Evolutionary conservation across 1,140 invertebrate species (phyloP).

Genomic region (Leptopilina boulardi): DNA sequence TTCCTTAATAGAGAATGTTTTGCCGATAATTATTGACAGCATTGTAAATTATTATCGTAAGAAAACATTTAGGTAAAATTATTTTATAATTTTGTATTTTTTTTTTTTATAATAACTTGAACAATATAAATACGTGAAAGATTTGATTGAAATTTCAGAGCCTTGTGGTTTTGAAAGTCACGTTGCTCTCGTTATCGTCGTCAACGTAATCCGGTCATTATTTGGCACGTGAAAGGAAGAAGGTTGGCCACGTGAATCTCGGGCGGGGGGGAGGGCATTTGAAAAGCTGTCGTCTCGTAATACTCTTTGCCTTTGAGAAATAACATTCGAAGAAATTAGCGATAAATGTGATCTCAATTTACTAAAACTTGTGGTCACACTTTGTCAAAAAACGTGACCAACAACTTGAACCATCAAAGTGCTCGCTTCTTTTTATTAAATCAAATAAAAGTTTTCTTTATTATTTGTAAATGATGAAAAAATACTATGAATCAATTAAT

Average conservation of each 20-base stretch:
- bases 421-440: background rate
- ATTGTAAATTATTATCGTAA: too few relatives aligned
- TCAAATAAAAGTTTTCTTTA: too few relatives aligned
- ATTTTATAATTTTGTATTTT: too few relatives aligned
- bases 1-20: too few relatives aligned
- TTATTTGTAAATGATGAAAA: too few relatives aligned
- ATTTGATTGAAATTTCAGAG: background rate
- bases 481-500: too few relatives aligned
- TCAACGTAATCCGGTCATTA: constrained; percentile 58
- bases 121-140: constrained; percentile 54
- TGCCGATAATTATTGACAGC: too few relatives aligned
- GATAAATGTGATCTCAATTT: constrained; percentile 61
- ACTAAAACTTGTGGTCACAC: constrained; percentile 49
- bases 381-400: constrained; percentile 49
- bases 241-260: constrained; percentile 48
- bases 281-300: constrained; percentile 51
- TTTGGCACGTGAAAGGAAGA: constrained; percentile 51
- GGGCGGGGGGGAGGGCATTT: too few relatives aligned
- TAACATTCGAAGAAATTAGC: constrained; percentile 60
- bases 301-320: constrained; percentile 55
- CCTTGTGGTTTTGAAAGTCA: constrained; percentile 49
- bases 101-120: constrained; percentile 29
- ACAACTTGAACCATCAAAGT: constrained; percentile 33
- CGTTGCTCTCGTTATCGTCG: constrained; percentile 62
- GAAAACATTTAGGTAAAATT: too few relatives aligned